Evolutionary conservation across 2,113 vertebrate species (phyloP), one percentile per base, ranked within the genome.

Genomic region (Meleagris gallopavo): DNA sequence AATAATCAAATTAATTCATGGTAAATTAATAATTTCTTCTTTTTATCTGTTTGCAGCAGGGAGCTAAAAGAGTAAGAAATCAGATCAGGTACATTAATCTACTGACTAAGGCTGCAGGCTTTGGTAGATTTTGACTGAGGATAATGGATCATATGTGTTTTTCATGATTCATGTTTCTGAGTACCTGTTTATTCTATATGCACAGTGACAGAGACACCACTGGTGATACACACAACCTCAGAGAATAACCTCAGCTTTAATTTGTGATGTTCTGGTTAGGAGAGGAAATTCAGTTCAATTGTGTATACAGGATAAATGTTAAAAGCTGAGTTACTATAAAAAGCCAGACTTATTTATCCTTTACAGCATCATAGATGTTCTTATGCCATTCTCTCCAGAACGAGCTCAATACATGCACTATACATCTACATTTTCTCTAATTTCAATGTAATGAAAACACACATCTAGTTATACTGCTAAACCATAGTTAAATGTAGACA

Each of bases 391-490:
- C 64, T 83, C 67, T 72, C 69, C n/a, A 79, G 43, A 78, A 75
- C 57, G 58, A 89, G 62, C 9, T 76, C 71, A 48, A n/a, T 54
- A 72, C 5, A 29, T 29, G 5, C 25, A 62, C 12, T 8, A 2
- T 45, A 79, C 90, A 89, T 58, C 41, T 81, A 38, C 38, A 40
- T 82, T 58, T 92, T 21, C 13, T 16, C 9, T 36, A 11, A 1
- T 77, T 70, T 83, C n/a, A 86, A 61, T 89, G 46, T 45, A 71
- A 81, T 76, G 36, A 85, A 89, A 90, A 85, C 69, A 87, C 62
- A 50, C 25, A 76, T 29, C 36, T 46, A 55, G 0, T 15, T 87
- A 67, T 89, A 74, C 27, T 11, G 46, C 30, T 81, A 38, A 90
- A 86, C 4, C 29, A 50, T 88, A 80, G 66, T 58, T 22, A 50